Evolutionary conservation across 2,888 invertebrate species (phyloP), one percentile per base, ranked within the genome.

Genomic region (Stenoptilia bipunctidactyla): DNA sequence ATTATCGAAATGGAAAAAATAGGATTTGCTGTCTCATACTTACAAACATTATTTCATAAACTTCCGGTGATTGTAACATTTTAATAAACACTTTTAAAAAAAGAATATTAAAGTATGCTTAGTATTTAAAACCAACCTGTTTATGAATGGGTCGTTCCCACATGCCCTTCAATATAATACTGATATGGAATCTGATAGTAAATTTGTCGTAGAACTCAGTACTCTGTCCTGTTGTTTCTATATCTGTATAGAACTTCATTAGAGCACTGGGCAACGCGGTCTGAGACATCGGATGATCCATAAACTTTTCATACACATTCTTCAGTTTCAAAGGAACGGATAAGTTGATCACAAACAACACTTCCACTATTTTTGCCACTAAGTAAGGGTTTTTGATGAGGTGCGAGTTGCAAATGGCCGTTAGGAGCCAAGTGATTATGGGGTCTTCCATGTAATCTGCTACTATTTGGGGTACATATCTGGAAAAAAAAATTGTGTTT

Each of bases 121-220:
- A n/a, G n/a, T n/a, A 34, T 3, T 20, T 30, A 5, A 20, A 15
- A 44, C 57, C 52, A 9, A 82, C 83, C 66, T 77, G 83, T 64
- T 85, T 85, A 52, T 98, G 98, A 35, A 93, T 87, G 10, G 93
- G 91, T 58, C 93, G 92, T 44, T 92, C 91, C 98, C 98, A 98
- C 91, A 99, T 92, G 38, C 92, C 91, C 75, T 97, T 97, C 54
- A 99, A 88, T 58, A 98, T 96, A 63, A 98, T 90, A 74, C 97
- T 97, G 68, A 99, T 97, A 69, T 98, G 97, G 85, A 97, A 97
- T 69, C 99, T 89, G 56, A 99, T 98, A 9, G 96, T 96, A 76
- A 99, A 99, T 82, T 99, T 99, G 79, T 98, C 98, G 64, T 98
- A 99, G 82, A 99, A 99, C 82, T 99, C 99, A 27, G 96, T 96